A percentile compares a stretch with the other conserved stretches of the same genome.
These are phyloP conservation scores for Lithodes maja DNA, from an alignment of 2,888 invertebrate species.

Conservation along the genomic window DNA sequence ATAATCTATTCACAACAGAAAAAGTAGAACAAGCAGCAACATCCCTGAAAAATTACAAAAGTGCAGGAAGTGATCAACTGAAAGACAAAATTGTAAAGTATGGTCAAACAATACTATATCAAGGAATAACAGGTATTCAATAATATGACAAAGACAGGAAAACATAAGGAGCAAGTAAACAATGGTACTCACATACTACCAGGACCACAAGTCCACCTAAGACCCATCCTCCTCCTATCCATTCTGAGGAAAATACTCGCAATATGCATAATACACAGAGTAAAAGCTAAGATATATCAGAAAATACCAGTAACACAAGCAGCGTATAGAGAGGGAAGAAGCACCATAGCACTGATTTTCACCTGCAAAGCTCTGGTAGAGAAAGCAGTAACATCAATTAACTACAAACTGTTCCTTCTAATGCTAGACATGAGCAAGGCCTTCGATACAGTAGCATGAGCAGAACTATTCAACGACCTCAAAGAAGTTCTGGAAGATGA, in stretches of 20 bases:
- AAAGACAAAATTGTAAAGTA: background rate
- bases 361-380: background rate
- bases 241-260: background rate
- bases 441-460: background rate
- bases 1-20: background rate
- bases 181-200: background rate
- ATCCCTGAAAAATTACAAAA: background rate
- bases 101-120: background rate
- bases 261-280: background rate
- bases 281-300: background rate
- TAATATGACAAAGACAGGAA: background rate
- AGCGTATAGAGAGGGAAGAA: background rate
- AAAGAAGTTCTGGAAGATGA: background rate
- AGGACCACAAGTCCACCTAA: background rate
- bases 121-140: background rate
- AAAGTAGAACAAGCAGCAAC: background rate
- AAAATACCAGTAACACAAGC: background rate
- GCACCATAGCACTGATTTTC: background rate
- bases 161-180: background rate
- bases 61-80: background rate
- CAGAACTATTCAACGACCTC: background rate
- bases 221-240: background rate
- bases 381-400: background rate
- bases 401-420: background rate
- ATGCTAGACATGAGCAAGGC: background rate